Conservation (phyloP, 2,113 vertebrate genomes). For the Butorides virescens region DNA sequence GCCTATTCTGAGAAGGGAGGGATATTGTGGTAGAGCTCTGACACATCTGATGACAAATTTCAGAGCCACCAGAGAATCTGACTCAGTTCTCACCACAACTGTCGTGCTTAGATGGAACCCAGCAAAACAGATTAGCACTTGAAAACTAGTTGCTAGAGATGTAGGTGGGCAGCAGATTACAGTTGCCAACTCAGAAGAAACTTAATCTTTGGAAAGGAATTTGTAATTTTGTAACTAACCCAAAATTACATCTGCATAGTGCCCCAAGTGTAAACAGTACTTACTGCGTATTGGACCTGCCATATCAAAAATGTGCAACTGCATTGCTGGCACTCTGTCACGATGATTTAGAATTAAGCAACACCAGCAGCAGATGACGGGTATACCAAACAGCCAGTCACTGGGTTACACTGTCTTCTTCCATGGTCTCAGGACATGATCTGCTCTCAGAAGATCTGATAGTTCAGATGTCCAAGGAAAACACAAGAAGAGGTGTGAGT, state of each 20-base stretch:
- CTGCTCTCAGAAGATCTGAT: not conserved
- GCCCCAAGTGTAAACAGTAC: not conserved
- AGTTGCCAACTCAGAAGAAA: not conserved
- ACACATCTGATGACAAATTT: conserved; percentile 41
- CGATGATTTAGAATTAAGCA: not conserved
- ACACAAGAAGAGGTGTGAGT: not conserved
- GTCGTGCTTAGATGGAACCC: not conserved
- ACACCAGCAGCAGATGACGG: not conserved
- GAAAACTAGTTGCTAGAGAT: not conserved
- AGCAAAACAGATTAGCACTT: not conserved
- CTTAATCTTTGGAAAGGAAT: not conserved
- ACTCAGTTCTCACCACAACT: conserved; percentile 52
- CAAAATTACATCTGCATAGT: not conserved
- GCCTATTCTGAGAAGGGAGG: not conserved
- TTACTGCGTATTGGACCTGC: accelerated
- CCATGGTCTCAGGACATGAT: not conserved
- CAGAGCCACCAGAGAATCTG: conserved; percentile 19
- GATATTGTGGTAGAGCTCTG: not conserved
- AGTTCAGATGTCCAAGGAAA: conserved; percentile 3
- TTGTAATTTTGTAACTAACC: not conserved
- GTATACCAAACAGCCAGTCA: not conserved
- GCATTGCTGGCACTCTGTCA: not conserved
- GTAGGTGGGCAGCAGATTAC: not conserved
- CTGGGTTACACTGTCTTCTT: not conserved
- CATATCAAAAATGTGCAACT: not conserved